phyloP scores from a whole-genome alignment of 53 echinoderm and acorn worm genomes.

The Hippasteria phrygiana region DNA sequence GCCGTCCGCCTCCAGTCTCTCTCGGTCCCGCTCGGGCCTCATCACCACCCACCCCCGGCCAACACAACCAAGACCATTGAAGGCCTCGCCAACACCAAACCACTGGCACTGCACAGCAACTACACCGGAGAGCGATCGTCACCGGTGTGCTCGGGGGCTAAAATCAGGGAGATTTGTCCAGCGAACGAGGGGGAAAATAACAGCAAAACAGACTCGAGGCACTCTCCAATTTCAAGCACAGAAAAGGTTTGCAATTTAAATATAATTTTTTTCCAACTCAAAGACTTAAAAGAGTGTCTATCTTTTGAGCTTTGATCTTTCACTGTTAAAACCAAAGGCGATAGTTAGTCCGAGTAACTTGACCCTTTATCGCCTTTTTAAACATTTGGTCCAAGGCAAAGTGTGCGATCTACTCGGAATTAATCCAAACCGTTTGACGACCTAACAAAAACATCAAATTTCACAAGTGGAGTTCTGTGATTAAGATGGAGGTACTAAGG shows the following conservation, averaged over 20 bases:
- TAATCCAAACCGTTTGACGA: too few species aligned
- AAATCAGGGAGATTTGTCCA: conserved; percentile 3
- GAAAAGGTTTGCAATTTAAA: conserved; percentile 45
- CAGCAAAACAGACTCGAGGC: conserved; percentile 36
- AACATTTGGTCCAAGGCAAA: too few species aligned
- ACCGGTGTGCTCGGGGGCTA: not conserved
- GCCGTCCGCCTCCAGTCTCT: conserved; percentile 50
- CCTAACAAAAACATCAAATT: too few species aligned
- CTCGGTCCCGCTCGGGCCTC: conserved; percentile 6
- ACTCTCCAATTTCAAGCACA: conserved; percentile 39
- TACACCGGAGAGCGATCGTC: conserved; percentile 31
- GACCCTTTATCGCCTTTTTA: too few species aligned
- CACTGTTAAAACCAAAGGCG: too few species aligned
- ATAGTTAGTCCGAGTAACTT: too few species aligned
- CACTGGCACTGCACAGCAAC: conserved; percentile 4
- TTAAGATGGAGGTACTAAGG: too few species aligned
- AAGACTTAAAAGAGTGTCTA: too few species aligned
- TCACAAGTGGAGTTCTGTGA: too few species aligned
- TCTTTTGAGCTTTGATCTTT: too few species aligned
- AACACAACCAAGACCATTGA: not conserved
- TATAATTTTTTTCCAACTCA: too few species aligned
- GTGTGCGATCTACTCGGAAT: too few species aligned
- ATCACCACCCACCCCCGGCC: not conserved
- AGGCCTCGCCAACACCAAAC: conserved; percentile 15
- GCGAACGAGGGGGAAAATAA: conserved; percentile 20